These are phyloP conservation scores for Saguinus imperator DNA, from an alignment of 2,113 vertebrate species.

Conservation along the genomic window DNA sequence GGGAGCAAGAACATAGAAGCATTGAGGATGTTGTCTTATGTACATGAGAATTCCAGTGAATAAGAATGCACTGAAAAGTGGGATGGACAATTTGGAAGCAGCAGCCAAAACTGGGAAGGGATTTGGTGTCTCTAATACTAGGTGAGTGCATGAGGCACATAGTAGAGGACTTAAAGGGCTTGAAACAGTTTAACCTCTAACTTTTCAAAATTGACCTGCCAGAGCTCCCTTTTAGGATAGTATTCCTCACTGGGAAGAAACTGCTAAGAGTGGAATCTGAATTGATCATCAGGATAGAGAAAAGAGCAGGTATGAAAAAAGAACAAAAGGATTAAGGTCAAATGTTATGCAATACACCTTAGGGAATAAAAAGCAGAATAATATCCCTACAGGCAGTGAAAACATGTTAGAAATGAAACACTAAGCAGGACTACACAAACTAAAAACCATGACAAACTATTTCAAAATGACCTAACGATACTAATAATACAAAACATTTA, in stretches of 20 bases:
- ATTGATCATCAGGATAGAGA: not conserved
- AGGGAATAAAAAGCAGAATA: not conserved
- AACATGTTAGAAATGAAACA: not conserved
- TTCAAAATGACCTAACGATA: not conserved
- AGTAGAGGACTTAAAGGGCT: not conserved
- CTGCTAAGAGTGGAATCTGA: not conserved
- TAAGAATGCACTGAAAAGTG: constrained; percentile 30
- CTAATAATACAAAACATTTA: not conserved
- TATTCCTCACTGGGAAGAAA: constrained; percentile 22
- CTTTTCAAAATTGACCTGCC: not conserved
- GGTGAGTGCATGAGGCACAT: not conserved
- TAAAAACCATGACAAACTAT: not conserved
- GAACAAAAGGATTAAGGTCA: not conserved
- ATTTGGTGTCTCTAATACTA: not conserved
- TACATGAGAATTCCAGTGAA: not conserved
- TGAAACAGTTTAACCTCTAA: not conserved
- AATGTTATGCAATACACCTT: not conserved
- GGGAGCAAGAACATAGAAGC: not conserved
- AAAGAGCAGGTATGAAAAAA: not conserved
- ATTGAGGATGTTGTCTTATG: not conserved
- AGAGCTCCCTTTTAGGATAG: not conserved
- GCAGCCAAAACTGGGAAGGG: constrained; percentile 16
- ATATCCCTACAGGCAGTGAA: not conserved
- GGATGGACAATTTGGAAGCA: not conserved
- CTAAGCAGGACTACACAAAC: not conserved